Conservation (phyloP, 2,797 vertebrate genomes). For the Eulemur rubriventer region DNA sequence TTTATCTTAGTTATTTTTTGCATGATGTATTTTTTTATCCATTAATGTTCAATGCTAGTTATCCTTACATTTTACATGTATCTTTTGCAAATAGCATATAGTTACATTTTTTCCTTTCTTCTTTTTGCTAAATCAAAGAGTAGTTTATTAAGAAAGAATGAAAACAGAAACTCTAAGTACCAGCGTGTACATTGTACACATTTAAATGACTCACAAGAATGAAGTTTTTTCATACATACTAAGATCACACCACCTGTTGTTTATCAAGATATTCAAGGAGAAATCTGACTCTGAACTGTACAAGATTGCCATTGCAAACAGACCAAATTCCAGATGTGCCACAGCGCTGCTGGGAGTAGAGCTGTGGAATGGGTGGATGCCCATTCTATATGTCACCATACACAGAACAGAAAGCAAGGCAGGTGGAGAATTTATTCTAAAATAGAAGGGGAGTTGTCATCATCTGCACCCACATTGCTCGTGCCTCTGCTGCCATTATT, state of each 20-base stretch:
- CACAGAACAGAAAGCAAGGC: slow-evolving; percentile 81
- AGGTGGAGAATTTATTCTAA: slow-evolving; percentile 78
- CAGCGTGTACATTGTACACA: slow-evolving; percentile 92
- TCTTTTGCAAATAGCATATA: background rate
- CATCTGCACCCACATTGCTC: slow-evolving; percentile 78
- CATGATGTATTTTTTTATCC: background rate
- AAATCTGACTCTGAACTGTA: slow-evolving; percentile 60
- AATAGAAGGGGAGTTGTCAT: slow-evolving; percentile 71
- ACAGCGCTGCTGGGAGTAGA: slow-evolving; percentile 80
- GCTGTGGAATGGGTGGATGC: slow-evolving; percentile 83
- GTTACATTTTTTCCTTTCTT: background rate
- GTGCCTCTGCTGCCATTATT: slow-evolving; percentile 95
- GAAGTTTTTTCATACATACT: slow-evolving; percentile 87
- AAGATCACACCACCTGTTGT: slow-evolving; percentile 85
- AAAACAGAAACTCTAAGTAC: slow-evolving; percentile 87
- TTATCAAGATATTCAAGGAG: slow-evolving; percentile 79
- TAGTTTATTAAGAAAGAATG: slow-evolving; percentile 83
- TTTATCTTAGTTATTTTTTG: background rate
- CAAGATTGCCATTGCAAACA: slow-evolving; percentile 65
- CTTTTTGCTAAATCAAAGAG: slow-evolving; percentile 61
- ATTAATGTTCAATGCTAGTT: background rate
- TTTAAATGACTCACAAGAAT: slow-evolving; percentile 90
- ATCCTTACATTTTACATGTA: background rate
- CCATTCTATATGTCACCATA: slow-evolving; percentile 84
- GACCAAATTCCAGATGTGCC: slow-evolving; percentile 77